Conservation (phyloP, 2,797 vertebrate genomes). For the Sebastes hubbsi region DNA sequence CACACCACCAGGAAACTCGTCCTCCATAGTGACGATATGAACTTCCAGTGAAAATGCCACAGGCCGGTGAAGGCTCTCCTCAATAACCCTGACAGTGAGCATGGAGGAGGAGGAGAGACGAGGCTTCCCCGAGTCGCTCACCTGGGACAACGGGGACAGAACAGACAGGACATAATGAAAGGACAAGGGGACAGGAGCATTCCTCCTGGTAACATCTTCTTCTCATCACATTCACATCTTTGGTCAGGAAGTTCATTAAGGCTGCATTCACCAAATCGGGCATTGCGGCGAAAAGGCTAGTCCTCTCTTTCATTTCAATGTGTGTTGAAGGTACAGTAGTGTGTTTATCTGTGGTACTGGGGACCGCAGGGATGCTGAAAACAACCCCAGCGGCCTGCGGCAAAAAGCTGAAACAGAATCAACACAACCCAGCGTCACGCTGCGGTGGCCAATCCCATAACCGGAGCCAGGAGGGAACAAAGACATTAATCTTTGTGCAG, state of each 20-base stretch:
- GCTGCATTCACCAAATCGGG: neutral
- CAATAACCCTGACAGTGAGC: constrained; percentile 91
- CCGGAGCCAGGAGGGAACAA: no score
- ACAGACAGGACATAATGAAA: neutral
- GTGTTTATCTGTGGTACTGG: no score
- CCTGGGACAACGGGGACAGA: constrained; percentile 73
- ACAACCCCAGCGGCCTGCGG: no score
- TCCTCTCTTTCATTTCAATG: neutral
- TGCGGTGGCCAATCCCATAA: neutral
- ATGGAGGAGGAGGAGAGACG: constrained; percentile 87
- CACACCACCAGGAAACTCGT: constrained; percentile 96
- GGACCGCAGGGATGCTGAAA: no score
- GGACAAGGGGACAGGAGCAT: neutral
- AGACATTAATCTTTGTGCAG: neutral
- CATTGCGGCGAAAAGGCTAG: neutral
- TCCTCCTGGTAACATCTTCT: neutral
- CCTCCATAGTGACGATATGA: constrained; percentile 97
- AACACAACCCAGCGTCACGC: no score
- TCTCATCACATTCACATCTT: neutral
- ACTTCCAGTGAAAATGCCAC: constrained; percentile 92
- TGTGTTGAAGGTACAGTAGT: neutral
- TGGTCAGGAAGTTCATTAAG: neutral
- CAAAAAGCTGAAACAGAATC: no score
- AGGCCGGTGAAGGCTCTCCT: constrained; percentile 94
- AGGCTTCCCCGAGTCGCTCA: constrained; percentile 92